These are phyloP conservation scores for Pionites leucogaster DNA, from an alignment of 2,113 vertebrate species.

Conservation along the genomic window DNA sequence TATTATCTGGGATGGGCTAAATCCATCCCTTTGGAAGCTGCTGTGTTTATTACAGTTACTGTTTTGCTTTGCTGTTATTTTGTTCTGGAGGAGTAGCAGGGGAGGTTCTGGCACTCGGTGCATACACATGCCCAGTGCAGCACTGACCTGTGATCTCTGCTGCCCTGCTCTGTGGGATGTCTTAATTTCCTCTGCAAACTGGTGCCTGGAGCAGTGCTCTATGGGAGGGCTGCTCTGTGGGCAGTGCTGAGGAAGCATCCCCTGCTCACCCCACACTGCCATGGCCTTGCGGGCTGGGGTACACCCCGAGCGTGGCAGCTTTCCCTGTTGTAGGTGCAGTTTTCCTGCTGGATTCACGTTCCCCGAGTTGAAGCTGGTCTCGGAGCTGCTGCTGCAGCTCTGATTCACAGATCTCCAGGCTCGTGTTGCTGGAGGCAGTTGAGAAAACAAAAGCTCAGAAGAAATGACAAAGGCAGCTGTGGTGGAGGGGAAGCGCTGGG, in stretches of 20 bases:
- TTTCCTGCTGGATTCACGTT: not conserved
- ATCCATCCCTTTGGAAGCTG: not conserved
- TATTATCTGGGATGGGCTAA: not conserved
- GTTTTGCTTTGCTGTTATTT: not conserved
- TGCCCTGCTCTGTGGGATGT: not conserved
- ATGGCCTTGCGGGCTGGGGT: not conserved
- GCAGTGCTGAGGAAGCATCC: accelerated
- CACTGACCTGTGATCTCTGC: not conserved
- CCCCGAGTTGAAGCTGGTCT: not conserved
- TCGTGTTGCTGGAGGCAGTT: not conserved
- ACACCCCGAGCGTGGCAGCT: accelerated
- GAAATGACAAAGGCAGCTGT: not conserved
- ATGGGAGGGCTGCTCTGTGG: not conserved
- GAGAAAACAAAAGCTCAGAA: not conserved
- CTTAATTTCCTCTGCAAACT: not conserved
- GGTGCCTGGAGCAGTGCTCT: not conserved
- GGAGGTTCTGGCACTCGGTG: not conserved
- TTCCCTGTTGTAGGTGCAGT: accelerated
- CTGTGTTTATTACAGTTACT: not conserved
- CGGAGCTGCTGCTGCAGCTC: not conserved
- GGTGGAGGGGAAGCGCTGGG: accelerated
- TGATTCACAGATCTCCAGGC: not conserved
- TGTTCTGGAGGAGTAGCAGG: not conserved
- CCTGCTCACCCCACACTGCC: accelerated
- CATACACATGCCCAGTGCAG: not conserved